phyloP scores from a whole-genome alignment of 2,113 vertebrate genomes.

The Daubentonia madagascariensis region DNA sequence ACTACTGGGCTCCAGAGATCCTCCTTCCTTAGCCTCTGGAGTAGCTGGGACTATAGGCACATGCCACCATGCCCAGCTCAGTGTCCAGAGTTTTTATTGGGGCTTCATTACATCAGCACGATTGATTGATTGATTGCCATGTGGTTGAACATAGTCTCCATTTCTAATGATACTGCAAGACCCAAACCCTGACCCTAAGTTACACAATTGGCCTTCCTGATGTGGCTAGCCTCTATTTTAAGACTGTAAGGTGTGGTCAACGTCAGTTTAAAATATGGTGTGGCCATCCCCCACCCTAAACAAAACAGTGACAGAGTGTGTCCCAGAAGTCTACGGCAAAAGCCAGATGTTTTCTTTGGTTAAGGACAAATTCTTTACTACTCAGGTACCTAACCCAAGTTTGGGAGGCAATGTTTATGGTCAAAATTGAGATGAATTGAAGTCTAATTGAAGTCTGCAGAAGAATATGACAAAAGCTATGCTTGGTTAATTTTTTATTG shows the following conservation, averaged over 20 bases:
- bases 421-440: neutral
- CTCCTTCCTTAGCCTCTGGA: neutral
- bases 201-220: neutral
- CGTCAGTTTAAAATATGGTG: neutral
- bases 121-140: neutral
- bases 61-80: neutral
- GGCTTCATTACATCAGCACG: neutral
- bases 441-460: neutral
- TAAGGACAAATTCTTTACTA: neutral
- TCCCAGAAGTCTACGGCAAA: neutral
- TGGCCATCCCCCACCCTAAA: neutral
- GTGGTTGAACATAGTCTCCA: neutral
- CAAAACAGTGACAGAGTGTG: neutral
- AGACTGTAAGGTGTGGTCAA: neutral
- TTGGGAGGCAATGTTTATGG: neutral
- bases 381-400: neutral
- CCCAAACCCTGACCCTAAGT: neutral
- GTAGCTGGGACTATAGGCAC: neutral
- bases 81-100: neutral
- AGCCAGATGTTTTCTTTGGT: neutral
- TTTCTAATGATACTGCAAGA: neutral
- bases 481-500: neutral
- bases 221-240: neutral
- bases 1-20: neutral
- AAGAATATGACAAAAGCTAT: constrained; percentile 8